Conservation (phyloP, 2,113 vertebrate genomes). For the Rhabdornis inornatus region DNA sequence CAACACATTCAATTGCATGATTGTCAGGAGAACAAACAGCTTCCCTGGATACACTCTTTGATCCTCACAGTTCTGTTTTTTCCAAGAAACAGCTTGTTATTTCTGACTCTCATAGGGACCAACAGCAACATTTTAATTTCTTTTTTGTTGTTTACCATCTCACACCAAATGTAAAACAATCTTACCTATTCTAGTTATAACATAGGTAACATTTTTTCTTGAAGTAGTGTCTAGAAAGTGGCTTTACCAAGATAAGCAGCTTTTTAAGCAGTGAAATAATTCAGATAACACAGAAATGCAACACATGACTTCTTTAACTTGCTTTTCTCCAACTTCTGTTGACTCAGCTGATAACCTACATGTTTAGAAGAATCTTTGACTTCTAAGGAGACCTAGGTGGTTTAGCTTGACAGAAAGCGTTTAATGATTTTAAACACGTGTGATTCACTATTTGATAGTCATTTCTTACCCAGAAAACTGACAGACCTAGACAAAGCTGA, state of each 20-base stretch:
- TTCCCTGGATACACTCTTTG: neutral
- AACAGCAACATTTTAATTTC: neutral
- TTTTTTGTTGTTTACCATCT: neutral
- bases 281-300: neutral
- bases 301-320: neutral
- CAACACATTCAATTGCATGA: neutral
- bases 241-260: neutral
- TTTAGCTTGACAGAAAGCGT: neutral
- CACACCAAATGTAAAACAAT: neutral
- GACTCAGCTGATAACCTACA: neutral
- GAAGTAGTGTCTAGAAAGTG: neutral
- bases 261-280: neutral
- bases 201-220: neutral
- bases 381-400: neutral
- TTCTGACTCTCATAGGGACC: neutral
- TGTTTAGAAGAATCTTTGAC: neutral
- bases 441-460: neutral
- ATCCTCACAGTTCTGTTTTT: neutral
- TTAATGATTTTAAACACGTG: neutral
- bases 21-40: neutral
- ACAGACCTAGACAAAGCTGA: neutral
- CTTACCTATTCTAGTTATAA: neutral
- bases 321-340: neutral
- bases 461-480: neutral
- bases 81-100: neutral